Base-by-base conservation (phyloP, 2,797 vertebrate species). In the Urosaurus nigricauda region DNA sequence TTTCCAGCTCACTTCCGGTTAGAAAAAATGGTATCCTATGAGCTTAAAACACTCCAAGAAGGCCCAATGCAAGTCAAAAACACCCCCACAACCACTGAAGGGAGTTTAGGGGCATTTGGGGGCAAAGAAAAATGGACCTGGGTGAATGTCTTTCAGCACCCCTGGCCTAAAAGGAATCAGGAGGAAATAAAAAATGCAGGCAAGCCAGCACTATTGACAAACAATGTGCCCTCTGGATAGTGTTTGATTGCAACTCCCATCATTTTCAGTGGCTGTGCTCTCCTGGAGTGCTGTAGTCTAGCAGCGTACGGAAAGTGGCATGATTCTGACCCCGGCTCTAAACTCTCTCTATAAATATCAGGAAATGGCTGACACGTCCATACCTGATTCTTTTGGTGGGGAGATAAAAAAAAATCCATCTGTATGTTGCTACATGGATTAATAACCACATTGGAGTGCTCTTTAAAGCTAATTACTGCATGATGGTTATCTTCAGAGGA, bases 261-360 rank as follows among this genome's bases (percentile, higher is more conserved):
- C 35, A 82, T 82, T 82, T 58, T 40, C 63, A 68, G 7, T 29
- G 29, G 63, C 63, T 29, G 2, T 68, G 9, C 26, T 29, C 8
- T 24, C 63, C 26, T 68, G 63, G 8, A 29, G 29, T 68, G 26
- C 26, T 68, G 8, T 68, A 68, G 63, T 32, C 63, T 7, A 68
- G 63, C 29, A 68, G 63, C 5, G 5, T 19, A 14, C 29, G 63
- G 63, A 40, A 58, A 13, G 56, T 19, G 56, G 56, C 56, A 19
- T 58, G 56, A 58, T 58, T 58, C 56, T 16, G 16, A 68, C 9
- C 26, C 26, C 29, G 8, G 5, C 40, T 43, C 53, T 73, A 73
- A 71, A 81, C 35, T 26, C 53, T 71, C 26, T 68, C 78, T n/a
- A 43, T n/a, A 87, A 87, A 87, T 73, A 51, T 79, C 19, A 70